These are phyloP conservation scores for Pseudonaja textilis DNA, from an alignment of 2,113 vertebrate species.

Conservation along the genomic window DNA sequence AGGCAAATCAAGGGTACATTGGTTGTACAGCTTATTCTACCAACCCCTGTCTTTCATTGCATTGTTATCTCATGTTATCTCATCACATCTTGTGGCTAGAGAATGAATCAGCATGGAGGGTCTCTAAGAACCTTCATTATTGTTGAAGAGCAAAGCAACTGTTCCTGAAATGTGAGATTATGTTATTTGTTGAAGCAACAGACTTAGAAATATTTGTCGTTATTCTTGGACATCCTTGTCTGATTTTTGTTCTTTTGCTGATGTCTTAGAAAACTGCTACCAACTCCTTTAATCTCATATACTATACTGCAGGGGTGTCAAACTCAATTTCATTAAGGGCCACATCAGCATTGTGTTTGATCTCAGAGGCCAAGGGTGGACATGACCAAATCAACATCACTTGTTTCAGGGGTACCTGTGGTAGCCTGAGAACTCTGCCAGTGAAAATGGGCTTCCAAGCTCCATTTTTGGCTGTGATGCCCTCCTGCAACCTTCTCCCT, in stretches of 20 bases:
- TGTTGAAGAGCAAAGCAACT: not conserved
- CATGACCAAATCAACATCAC: too few relatives aligned
- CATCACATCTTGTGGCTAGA: not conserved
- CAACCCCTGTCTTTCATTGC: not conserved
- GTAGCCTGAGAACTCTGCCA: too few relatives aligned
- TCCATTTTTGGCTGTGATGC: too few relatives aligned
- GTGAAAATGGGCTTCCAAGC: too few relatives aligned
- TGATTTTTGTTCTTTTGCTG: not conserved
- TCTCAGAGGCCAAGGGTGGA: too few relatives aligned
- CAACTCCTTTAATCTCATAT: not conserved
- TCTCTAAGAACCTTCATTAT: not conserved
- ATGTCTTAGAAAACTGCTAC: too few relatives aligned
- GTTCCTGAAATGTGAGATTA: not conserved
- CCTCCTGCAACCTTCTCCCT: too few relatives aligned
- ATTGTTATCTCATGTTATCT: not conserved
- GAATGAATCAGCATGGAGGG: not conserved
- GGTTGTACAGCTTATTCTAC: not conserved
- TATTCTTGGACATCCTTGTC: not conserved
- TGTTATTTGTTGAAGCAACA: not conserved
- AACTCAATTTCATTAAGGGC: too few relatives aligned
- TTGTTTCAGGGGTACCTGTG: too few relatives aligned
- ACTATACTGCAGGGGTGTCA: not conserved
- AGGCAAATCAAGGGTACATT: not conserved
- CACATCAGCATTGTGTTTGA: too few relatives aligned
- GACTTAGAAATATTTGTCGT: not conserved